These are phyloP conservation scores for Megathymus violae DNA, from an alignment of 1,140 invertebrate species.

Conservation along the genomic window DNA sequence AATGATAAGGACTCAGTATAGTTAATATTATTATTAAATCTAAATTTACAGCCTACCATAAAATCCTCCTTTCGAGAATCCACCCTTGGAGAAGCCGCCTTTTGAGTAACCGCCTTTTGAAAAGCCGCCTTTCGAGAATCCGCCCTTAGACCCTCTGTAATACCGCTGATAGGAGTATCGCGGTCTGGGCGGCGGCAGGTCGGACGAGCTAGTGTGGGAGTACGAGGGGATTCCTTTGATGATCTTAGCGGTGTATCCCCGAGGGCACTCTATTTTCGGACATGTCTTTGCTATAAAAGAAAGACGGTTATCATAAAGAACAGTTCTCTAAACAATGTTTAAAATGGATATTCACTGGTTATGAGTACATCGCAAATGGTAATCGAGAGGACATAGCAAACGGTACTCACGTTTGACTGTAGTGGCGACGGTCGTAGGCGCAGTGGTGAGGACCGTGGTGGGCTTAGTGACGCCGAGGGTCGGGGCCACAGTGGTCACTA, in stretches of 20 bases:
- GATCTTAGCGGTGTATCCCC: slow-evolving; percentile 77
- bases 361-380: no score
- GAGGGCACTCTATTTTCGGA: slow-evolving; percentile 82
- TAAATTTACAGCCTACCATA: slow-evolving; percentile 28
- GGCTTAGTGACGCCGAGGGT: slow-evolving; percentile 39
- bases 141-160: slow-evolving; percentile 57
- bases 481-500: slow-evolving; percentile 49
- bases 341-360: no score
- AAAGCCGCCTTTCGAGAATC: slow-evolving; percentile 48
- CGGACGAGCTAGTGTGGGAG: slow-evolving; percentile 41
- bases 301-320: background rate
- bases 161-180: slow-evolving; percentile 65
- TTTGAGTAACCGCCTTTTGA: slow-evolving; percentile 49
- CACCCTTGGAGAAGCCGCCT: slow-evolving; percentile 52
- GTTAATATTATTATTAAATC: background rate
- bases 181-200: slow-evolving; percentile 65
- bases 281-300: slow-evolving; percentile 54
- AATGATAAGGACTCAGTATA: no score
- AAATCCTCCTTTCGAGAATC: slow-evolving; percentile 40
- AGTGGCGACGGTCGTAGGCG: slow-evolving; percentile 41
- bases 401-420: slow-evolving; percentile 59
- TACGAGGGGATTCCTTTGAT: slow-evolving; percentile 4
- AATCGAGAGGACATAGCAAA: no score
- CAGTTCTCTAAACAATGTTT: no score
- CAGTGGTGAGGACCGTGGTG: slow-evolving; percentile 42